Conservation (phyloP, 2,113 vertebrate genomes). For the Genyomyrus donnyi region DNA sequence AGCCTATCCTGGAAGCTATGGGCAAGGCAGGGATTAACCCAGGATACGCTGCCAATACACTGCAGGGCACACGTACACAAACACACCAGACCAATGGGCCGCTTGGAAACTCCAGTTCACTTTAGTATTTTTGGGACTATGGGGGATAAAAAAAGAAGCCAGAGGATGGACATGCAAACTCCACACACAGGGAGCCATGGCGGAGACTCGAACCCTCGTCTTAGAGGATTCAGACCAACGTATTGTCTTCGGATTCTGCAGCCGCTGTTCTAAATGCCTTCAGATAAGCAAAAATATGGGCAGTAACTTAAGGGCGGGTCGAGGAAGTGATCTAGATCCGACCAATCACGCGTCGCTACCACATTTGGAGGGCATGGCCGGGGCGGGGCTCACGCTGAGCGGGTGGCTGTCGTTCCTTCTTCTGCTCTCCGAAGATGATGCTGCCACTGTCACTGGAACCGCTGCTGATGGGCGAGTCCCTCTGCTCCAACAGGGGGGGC, state of each 20-base stretch:
- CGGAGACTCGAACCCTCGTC: too few relatives aligned
- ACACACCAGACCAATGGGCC: not conserved
- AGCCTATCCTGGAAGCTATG: not conserved
- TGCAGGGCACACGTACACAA: not conserved
- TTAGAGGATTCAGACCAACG: not conserved
- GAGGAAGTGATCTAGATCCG: not conserved
- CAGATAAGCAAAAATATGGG: not conserved
- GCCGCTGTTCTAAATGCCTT: not conserved
- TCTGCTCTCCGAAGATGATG: conserved; percentile 60
- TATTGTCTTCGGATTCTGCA: not conserved
- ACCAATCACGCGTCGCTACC: not conserved
- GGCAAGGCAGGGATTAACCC: not conserved
- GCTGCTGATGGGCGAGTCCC: conserved; percentile 56
- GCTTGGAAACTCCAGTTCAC: not conserved
- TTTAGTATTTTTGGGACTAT: not conserved
- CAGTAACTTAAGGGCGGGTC: not conserved
- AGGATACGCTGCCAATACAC: not conserved
- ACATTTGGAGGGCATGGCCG: not conserved
- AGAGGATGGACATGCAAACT: too few relatives aligned
- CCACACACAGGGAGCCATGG: too few relatives aligned
- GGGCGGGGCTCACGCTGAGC: conserved; percentile 51
- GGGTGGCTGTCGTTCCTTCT: conserved; percentile 51
- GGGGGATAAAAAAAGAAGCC: too few relatives aligned
- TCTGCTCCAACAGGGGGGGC: conserved; percentile 33
- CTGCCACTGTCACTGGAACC: conserved; percentile 66